Conservation (phyloP, 2,888 invertebrate species). For the Lithosia quadra region DNA sequence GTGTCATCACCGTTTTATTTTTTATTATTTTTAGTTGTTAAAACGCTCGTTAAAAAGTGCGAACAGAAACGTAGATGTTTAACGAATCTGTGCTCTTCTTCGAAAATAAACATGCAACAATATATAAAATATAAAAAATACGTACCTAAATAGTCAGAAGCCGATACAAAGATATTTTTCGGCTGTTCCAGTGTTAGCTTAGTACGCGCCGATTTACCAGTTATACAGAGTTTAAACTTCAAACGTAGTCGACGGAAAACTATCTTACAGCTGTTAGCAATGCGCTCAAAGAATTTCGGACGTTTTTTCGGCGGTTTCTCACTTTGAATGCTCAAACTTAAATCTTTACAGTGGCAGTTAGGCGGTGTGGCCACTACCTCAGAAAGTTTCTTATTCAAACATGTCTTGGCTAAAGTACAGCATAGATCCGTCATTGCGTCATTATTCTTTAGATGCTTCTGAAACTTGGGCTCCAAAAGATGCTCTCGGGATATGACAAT, state of each 20-base stretch:
- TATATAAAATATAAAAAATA: conserved; percentile 56
- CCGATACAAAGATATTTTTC: conserved; percentile 55
- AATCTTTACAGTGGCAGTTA: conserved; percentile 71
- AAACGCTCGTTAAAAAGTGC: too few relatives aligned
- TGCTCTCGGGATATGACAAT: conserved; percentile 70
- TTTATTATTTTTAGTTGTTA: too few relatives aligned
- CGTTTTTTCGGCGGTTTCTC: conserved; percentile 41
- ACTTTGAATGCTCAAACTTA: conserved; percentile 50
- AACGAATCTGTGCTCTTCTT: too few relatives aligned
- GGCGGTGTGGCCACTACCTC: conserved; percentile 70
- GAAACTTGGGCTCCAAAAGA: conserved; percentile 72
- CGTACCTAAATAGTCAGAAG: conserved; percentile 73
- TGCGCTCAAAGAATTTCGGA: conserved; percentile 50
- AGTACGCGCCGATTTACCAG: conserved; percentile 21
- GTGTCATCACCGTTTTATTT: too few relatives aligned
- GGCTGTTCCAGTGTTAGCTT: conserved; percentile 41
- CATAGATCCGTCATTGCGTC: conserved; percentile 69
- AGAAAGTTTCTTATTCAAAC: conserved; percentile 53
- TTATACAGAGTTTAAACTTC: conserved; percentile 30
- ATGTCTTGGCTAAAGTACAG: conserved; percentile 61
- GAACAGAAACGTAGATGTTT: background rate
- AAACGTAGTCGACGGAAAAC: conserved; percentile 30
- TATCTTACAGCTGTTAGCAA: conserved; percentile 39
- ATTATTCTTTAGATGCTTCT: conserved; percentile 63
- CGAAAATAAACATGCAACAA: background rate